Conservation (phyloP, 2,797 vertebrate genomes). For the Pseudotriccus pelzelni region DNA sequence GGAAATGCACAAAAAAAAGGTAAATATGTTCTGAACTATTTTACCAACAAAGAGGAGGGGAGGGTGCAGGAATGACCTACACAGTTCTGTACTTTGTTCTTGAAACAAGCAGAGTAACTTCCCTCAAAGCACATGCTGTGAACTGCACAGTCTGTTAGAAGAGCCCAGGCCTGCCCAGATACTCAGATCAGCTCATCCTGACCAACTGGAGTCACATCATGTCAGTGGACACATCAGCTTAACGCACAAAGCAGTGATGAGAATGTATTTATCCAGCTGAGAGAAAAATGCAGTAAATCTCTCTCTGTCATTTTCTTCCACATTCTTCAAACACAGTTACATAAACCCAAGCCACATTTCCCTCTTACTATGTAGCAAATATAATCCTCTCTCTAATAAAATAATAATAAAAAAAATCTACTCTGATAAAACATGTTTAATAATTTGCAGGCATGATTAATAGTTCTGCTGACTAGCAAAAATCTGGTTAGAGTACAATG, state of each 20-base stretch:
- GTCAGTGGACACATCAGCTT: background rate
- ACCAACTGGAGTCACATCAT: background rate
- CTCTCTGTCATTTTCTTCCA: background rate
- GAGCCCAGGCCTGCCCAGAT: background rate
- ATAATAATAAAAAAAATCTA: background rate
- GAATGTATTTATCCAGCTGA: background rate
- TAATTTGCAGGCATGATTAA: constrained; percentile 10
- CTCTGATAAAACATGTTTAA: constrained; percentile 25
- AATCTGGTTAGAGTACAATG: background rate
- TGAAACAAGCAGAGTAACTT: background rate
- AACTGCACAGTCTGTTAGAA: background rate
- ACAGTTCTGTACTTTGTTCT: background rate
- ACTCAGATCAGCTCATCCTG: background rate
- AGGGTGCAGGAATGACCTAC: background rate
- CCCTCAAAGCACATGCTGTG: background rate
- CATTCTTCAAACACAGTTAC: background rate
- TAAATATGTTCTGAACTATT: background rate
- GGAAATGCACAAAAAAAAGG: background rate
- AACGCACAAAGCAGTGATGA: background rate
- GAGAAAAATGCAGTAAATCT: background rate
- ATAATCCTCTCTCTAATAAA: constrained; percentile 14
- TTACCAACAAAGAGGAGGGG: background rate
- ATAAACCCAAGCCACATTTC: background rate
- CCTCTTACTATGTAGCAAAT: background rate
- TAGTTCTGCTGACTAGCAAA: background rate